Evolutionary conservation across 23 tunicate genomes (phyloP), one percentile per base, ranked within the genome.

Genomic region (Botrylloides violaceus): DNA sequence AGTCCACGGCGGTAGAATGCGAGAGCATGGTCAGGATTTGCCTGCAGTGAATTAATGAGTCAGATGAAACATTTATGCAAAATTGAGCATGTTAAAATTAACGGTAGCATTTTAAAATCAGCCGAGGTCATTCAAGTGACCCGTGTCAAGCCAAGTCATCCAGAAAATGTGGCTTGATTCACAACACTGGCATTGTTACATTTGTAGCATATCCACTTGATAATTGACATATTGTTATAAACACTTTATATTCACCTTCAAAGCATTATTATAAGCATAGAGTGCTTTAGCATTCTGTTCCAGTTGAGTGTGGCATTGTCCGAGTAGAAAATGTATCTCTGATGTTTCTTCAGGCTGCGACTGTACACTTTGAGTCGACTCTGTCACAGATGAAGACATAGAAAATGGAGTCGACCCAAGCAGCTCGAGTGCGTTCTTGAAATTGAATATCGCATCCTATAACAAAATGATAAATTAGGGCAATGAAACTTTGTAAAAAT

Each of bases 1-100:
- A 89, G 37, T 12, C 96, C 96, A 18, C 96, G 79, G 21, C 68
- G 76, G 48, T 83, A 83, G 49, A 58, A 90, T 3, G 97, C 90
- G 31, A 77, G 84, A 12, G 85, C 90, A 21, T 34, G 72, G n/a
- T 68, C 34, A 1, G 81, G 79, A 55, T 83, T 78, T n/a, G 80
- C 83, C 96, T 88, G 72, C 19, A 39, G 4, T 20, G n/a, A 56
- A 43, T 43, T n/a, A n/a, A n/a, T n/a, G n/a, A n/a, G n/a, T n/a
- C n/a, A n/a, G n/a, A n/a, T n/a, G n/a, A n/a, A n/a, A n/a, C n/a
- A n/a, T n/a, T n/a, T n/a, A n/a, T n/a, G n/a, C n/a, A n/a, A n/a
- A n/a, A n/a, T n/a, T n/a, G n/a, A n/a, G 20, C 58, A 21, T 0
- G 20, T 49, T 49, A 49, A 1, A 49, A 19, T 1, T 1, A 0